Base-by-base conservation (phyloP, 2,797 vertebrate species). In the Parambassis ranga region DNA sequence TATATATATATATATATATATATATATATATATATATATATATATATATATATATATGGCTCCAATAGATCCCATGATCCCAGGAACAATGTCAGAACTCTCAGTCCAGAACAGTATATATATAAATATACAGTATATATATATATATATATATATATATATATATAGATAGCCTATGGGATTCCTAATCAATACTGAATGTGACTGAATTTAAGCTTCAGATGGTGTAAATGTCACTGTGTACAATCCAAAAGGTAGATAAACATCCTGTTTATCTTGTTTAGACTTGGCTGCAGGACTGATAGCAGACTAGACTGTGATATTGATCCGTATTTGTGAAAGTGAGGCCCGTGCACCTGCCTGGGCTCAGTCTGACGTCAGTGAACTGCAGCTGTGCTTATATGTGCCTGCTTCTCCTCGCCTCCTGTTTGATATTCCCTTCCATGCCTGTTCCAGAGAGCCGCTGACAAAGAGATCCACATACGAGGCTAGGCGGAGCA, bases 361-460 rank as follows among this genome's bases (percentile, higher is more conserved):
- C 65, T 38, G 10, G 8, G 43, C 39, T 63, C 65, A 10, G 33
- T 1, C 1, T 76, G 71, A 68, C 50, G 60, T 78, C 50, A 69
- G 19, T 53, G 39, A 68, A 39, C 51, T 71, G 65, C 71, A 82
- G 78, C 78, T 75, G n/a, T n/a, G 79, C 46, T 60, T 69, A 58
- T n/a, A 10, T 68, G 48, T 28, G 49, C 41, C 52, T 52, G 31
- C 18, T 68, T 58, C 26, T 36, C 55, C 19, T n/a, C n/a, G n/a
- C 30, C 65, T 60, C 20, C 65, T 71, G 78, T 69, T 85, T 89
- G 80, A 73, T 82, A 79, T 85, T 88, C 77, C 26, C 20, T 4
- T 20, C 83, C 71, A 75, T n/a, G 22, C 36, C 33, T 68, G 32
- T 37, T 55, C 32, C 51, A 42, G 72, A 57, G 70, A 67, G 39